phyloP scores from a whole-genome alignment of 2,113 vertebrate genomes.

The Salvator merianae region DNA sequence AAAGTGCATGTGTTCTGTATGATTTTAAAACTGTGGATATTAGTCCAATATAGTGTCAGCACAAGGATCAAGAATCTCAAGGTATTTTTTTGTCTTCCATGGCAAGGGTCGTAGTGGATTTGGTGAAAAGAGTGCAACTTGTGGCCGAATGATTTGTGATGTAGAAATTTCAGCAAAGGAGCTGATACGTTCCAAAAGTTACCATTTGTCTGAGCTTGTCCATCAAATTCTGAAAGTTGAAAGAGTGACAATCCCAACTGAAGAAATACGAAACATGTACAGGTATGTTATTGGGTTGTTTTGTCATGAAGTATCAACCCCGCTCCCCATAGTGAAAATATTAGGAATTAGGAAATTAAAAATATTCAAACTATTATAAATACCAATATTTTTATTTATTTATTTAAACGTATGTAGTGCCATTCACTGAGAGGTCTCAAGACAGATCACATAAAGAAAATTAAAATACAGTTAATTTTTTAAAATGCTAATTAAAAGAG shows the following conservation, averaged over 20 bases:
- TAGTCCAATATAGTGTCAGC: not conserved
- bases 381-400: too few relatives aligned
- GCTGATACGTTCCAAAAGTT: conserved; percentile 96
- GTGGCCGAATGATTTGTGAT: conserved; percentile 94
- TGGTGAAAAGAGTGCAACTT: conserved; percentile 93
- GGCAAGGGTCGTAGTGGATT: conserved; percentile 88
- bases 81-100: conserved; percentile 7
- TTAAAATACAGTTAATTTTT: too few relatives aligned
- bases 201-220: conserved; percentile 90
- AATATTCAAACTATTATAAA: too few relatives aligned
- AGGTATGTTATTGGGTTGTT: conserved; percentile 72
- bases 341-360: too few relatives aligned
- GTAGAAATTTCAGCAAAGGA: conserved; percentile 96
- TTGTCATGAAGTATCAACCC: not conserved
- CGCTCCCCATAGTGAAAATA: too few relatives aligned
- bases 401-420: too few relatives aligned
- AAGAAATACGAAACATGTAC: conserved; percentile 88
- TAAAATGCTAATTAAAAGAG: too few relatives aligned
- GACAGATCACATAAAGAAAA: too few relatives aligned
- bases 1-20: not conserved
- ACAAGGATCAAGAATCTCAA: not conserved
- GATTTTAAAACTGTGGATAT: not conserved
- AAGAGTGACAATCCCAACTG: conserved; percentile 78
- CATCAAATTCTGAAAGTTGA: conserved; percentile 89
- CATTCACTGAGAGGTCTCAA: too few relatives aligned